Percentiles rank a stretch among this genome's conserved stretches.
phyloP scores from a whole-genome alignment of 2,888 invertebrate species.

The Ectemnius continuus region DNA sequence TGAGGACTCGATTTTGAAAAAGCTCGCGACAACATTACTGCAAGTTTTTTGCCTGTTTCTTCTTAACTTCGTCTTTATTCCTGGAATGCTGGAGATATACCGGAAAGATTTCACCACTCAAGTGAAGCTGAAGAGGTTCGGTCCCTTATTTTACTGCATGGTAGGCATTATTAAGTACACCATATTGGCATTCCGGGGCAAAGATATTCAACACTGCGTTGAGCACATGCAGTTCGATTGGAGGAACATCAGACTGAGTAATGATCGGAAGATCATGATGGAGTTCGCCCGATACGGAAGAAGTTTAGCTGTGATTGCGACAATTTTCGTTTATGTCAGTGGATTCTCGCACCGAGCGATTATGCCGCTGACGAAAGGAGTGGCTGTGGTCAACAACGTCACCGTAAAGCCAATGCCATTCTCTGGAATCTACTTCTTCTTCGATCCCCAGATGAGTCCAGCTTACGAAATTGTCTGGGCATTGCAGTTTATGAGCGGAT shows the following conservation, averaged over 20 bases:
- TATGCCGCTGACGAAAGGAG: neutral
- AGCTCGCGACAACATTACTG: neutral
- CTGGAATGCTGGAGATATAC: neutral
- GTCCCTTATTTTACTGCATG: neutral
- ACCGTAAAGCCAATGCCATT: constrained; percentile 12
- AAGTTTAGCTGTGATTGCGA: neutral
- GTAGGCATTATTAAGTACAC: neutral
- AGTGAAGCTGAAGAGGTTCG: neutral
- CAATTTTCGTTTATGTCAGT: neutral
- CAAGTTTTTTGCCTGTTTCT: neutral
- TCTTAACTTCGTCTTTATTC: neutral
- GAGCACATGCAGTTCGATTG: neutral
- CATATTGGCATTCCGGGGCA: neutral
- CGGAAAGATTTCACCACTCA: neutral
- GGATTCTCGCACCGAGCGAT: neutral
- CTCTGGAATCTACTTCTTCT: constrained; percentile 41
- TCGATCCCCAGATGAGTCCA: constrained; percentile 56
- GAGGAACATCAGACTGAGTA: neutral
- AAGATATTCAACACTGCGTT: neutral
- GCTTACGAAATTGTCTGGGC: constrained; percentile 65
- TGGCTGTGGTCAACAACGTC: neutral
- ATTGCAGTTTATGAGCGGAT: constrained; percentile 56
- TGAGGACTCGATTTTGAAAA: neutral
- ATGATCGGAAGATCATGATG: neutral
- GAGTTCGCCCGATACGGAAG: neutral